Base-by-base conservation (phyloP, 2,113 vertebrate genomes). In the Sorex fumeus region DNA sequence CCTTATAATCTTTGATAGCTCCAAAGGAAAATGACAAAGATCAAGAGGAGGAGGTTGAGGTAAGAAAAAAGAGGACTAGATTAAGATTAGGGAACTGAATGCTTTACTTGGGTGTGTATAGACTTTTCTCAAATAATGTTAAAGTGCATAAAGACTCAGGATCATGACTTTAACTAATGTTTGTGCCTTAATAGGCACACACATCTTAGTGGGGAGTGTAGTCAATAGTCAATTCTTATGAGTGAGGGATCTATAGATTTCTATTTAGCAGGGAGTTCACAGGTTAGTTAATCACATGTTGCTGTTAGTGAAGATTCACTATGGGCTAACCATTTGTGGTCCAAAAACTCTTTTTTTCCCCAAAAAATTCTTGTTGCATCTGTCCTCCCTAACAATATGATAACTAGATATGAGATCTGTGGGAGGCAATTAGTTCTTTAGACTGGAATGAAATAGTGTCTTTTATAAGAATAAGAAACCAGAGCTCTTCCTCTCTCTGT, bases 141-240 rank as follows among this genome's bases (percentile, higher is more conserved):
- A 60, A 69, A 53, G 25, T 43, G 18, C n/a, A 36, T 62, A 30
- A 88, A 86, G 57, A 32, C 57, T 84, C 57, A 87, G 19, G 87
- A 77, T 77, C 69, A 4, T 8, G 43, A 69, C 70, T 69, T 91
- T 66, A 75, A 77, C 47, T 45, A 28, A 30, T 34, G 23, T 34
- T 23, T 12, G 32, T 40, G 1, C 40, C 21, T 0, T 18, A 28
- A 13, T 1, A 11, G 12, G 30, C 9, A 19, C 5, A 76, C 23
- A n/a, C 25, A 64, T 28, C 1, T n/a, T 0, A 0, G 0, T 4
- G 53, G 28, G 57, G 47, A 45, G 1, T 7, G 27, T 8, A 80
- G 9, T 69, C 76, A 80, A 16, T 36, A 84, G 69, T 47, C 76
- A 91, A 15, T 67, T 82, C 12, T 50, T 3, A 40, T n/a, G 25